Evolutionary conservation across 2,888 invertebrate species (phyloP).

Genomic region (Helicoverpa assulta): DNA sequence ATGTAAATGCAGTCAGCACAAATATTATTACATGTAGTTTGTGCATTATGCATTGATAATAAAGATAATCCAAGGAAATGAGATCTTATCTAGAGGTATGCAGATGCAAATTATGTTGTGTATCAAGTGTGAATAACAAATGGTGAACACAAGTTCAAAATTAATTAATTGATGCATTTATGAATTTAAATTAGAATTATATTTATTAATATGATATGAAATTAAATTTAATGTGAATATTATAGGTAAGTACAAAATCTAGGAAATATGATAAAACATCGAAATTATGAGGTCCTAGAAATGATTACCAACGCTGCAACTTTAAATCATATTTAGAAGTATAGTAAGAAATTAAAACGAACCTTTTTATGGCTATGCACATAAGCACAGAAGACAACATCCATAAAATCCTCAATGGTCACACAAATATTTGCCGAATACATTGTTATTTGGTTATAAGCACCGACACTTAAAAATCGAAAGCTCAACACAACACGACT

Average conservation of each 20-base stretch:
- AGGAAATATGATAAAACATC: too few relatives aligned
- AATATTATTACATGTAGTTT: background rate
- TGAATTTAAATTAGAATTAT: background rate
- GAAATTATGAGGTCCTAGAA: too few relatives aligned
- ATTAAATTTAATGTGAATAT: conserved; percentile 4
- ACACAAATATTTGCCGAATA: conserved; percentile 80
- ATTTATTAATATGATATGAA: background rate
- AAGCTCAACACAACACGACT: conserved; percentile 47
- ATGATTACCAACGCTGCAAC: too few relatives aligned
- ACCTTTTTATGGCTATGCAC: conserved; percentile 77
- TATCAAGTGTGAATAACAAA: conserved; percentile 2
- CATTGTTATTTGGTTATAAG: conserved; percentile 69
- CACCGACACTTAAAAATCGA: conserved; percentile 48
- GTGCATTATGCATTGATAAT: background rate
- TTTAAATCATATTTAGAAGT: too few relatives aligned
- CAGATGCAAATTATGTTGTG: background rate
- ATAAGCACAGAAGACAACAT: conserved; percentile 85
- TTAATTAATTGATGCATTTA: background rate
- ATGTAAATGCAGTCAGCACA: background rate
- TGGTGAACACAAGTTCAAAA: background rate
- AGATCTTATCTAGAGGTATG: conserved; percentile 9
- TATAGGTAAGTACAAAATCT: too few relatives aligned
- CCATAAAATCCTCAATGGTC: conserved; percentile 83
- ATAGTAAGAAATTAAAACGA: conserved; percentile 36
- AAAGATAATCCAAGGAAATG: conserved; percentile 21